Conservation (phyloP, 1,140 invertebrate species). For the Drosophila pruinosa region DNA sequence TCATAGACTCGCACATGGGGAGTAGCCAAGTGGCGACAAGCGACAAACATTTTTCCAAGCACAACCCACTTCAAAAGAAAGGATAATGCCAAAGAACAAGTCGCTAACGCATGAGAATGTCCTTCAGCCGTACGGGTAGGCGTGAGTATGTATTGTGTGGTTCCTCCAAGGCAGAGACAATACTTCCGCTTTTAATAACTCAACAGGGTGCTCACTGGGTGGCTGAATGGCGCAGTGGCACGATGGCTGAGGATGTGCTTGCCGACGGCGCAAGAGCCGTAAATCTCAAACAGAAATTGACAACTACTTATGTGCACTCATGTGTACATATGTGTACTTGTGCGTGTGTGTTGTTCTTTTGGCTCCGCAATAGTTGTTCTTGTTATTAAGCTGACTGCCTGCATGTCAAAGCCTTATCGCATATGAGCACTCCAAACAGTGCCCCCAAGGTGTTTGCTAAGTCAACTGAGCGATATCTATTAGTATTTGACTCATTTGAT, state of each 20-base stretch:
- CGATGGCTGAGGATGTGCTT: conserved; percentile 48
- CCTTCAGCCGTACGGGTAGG: neutral
- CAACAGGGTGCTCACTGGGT: conserved; percentile 1
- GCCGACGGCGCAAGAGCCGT: conserved; percentile 50
- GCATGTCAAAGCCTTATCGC: conserved; percentile 7
- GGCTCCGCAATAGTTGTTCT: conserved; percentile 6
- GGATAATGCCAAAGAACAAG: conserved; percentile 50
- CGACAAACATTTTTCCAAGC: conserved; percentile 43
- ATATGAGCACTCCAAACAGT: conserved; percentile 53
- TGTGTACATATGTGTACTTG: conserved; percentile 1
- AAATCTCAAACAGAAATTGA: conserved; percentile 65
- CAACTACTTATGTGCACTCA: conserved; percentile 55
- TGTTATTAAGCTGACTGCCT: conserved; percentile 15
- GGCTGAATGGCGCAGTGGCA: neutral
- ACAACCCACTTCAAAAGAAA: conserved; percentile 49
- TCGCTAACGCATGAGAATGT: conserved; percentile 16
- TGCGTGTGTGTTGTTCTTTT: conserved; percentile 11
- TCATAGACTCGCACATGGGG: neutral
- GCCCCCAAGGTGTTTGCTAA: conserved; percentile 52
- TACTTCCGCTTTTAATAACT: conserved; percentile 67
- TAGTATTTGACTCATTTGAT: neutral
- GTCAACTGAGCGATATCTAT: conserved; percentile 14
- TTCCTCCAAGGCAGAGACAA: conserved; percentile 41
- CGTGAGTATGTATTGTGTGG: conserved; percentile 21
- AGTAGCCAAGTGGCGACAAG: conserved; percentile 3